Conservation (phyloP, 2,888 invertebrate species). For the Apantesis nais region DNA sequence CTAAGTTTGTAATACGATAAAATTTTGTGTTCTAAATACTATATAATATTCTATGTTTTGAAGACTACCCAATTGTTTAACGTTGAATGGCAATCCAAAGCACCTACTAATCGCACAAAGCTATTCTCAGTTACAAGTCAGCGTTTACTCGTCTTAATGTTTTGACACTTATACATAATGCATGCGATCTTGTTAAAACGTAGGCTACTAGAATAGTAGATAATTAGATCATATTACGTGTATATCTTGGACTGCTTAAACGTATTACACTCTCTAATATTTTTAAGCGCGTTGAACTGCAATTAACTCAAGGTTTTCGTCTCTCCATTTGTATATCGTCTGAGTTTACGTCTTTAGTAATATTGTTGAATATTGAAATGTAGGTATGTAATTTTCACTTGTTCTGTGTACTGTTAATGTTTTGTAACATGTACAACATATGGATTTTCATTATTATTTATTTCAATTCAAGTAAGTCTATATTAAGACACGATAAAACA, state of each 20-base stretch:
- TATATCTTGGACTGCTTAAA: background rate
- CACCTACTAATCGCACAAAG: background rate
- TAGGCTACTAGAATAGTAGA: conserved; percentile 3
- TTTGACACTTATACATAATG: background rate
- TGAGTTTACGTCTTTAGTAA: background rate
- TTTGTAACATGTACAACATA: too few species aligned
- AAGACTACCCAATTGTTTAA: background rate
- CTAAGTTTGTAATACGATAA: too few species aligned
- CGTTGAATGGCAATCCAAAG: background rate
- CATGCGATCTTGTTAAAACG: background rate
- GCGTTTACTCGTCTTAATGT: background rate
- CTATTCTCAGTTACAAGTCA: background rate
- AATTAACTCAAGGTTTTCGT: background rate
- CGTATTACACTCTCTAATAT: background rate
- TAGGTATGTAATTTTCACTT: background rate
- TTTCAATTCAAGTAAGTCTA: too few species aligned
- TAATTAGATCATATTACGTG: background rate
- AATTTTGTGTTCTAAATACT: too few species aligned
- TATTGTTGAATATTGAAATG: background rate
- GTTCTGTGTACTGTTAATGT: too few species aligned
- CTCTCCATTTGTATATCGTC: background rate
- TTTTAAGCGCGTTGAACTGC: background rate
- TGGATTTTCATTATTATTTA: too few species aligned
- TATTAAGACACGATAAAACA: too few species aligned
- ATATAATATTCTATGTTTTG: too few species aligned